Evolutionary conservation across 2,888 invertebrate genomes (phyloP).

Genomic region (Drosophila maculinotata): DNA sequence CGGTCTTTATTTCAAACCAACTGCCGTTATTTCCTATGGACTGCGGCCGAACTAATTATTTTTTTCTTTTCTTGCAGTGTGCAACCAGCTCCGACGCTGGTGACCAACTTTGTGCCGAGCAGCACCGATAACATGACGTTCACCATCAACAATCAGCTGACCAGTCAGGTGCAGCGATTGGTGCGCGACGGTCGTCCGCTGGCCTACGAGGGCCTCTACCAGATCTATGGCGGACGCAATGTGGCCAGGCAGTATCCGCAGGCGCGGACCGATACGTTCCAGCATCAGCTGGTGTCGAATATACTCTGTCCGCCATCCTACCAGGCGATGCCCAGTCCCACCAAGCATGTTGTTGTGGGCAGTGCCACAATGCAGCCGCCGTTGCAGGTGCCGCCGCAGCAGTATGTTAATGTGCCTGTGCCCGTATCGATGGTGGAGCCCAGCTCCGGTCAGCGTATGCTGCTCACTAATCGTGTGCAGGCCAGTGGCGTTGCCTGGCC

Average conservation of each 20-base stretch:
- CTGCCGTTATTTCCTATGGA: too few species aligned
- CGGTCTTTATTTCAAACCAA: too few species aligned
- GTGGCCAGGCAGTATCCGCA: conserved; percentile 89
- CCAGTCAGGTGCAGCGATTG: conserved; percentile 90
- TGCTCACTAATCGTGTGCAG: conserved; percentile 87
- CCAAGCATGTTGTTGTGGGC: conserved; percentile 86
- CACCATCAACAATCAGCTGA: conserved; percentile 95
- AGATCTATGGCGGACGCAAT: conserved; percentile 89
- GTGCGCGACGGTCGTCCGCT: conserved; percentile 89
- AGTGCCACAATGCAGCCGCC: conserved; percentile 86
- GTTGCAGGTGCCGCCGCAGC: conserved; percentile 90
- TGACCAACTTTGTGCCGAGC: conserved; percentile 91
- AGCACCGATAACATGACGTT: conserved; percentile 94
- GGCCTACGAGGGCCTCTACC: conserved; percentile 90
- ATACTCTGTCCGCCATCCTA: conserved; percentile 96
- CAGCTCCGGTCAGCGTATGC: conserved; percentile 91
- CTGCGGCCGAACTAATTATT: too few species aligned
- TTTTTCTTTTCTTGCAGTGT: conserved; percentile 74
- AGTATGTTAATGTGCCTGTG: conserved; percentile 89
- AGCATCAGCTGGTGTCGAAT: conserved; percentile 96
- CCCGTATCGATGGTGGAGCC: conserved; percentile 97
- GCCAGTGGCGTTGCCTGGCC: conserved; percentile 85
- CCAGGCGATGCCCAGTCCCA: conserved; percentile 91
- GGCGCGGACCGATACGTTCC: conserved; percentile 92
- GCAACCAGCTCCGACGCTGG: conserved; percentile 87